Evolutionary conservation across 2,113 vertebrate genomes (phyloP).

Genomic region (Syngnathus floridae): DNA sequence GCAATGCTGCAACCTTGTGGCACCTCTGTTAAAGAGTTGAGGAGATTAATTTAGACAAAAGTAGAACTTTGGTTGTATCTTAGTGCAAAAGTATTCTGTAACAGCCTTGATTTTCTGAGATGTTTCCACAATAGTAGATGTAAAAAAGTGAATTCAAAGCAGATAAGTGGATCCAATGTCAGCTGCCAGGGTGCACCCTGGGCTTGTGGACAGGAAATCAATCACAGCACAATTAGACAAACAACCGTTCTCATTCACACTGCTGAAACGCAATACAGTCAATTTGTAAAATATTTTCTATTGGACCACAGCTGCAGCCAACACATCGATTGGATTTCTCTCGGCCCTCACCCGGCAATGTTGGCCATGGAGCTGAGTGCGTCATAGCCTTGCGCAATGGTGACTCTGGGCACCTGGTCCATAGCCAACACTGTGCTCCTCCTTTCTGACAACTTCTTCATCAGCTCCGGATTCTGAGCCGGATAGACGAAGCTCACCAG

Average conservation of each 20-base stretch:
- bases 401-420: conserved; percentile 76
- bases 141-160: background rate
- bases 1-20: background rate
- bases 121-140: background rate
- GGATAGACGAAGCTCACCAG: conserved; percentile 73
- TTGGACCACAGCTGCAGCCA: background rate
- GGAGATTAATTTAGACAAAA: background rate
- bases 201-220: background rate
- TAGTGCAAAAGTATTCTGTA: background rate
- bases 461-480: conserved; percentile 71
- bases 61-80: background rate
- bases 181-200: background rate
- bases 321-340: background rate
- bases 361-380: conserved; percentile 74
- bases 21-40: background rate
- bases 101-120: background rate
- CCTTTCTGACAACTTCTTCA: conserved; percentile 61
- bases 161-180: background rate
- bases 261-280: too few relatives aligned
- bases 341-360: conserved; percentile 66
- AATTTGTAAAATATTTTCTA: background rate
- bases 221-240: background rate
- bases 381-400: conserved; percentile 76
- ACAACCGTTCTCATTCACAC: background rate
- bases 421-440: conserved; percentile 69